Conservation (phyloP, 2,888 invertebrate genomes). For the Epinotia demarniana region DNA sequence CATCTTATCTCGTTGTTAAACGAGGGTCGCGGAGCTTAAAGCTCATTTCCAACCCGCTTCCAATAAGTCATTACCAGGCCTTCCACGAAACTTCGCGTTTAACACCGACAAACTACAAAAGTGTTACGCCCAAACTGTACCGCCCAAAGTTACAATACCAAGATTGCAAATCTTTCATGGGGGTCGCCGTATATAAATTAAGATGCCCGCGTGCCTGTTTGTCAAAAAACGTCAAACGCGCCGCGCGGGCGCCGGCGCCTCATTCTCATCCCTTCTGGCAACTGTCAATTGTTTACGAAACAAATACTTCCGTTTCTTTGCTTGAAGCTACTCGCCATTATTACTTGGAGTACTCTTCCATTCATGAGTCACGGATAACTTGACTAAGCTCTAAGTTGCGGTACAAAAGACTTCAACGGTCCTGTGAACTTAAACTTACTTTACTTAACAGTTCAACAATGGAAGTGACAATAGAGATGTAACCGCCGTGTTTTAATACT, state of each 20-base stretch:
- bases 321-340: slow-evolving; percentile 2
- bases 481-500: background rate
- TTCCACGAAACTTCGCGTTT: slow-evolving; percentile 2
- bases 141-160: slow-evolving; percentile 13
- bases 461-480: slow-evolving; percentile 7
- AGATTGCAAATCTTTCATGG: slow-evolving; percentile 6
- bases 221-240: background rate
- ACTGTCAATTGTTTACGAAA: slow-evolving; percentile 37
- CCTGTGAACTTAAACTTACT: background rate
- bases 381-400: slow-evolving; percentile 15
- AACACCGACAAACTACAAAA: slow-evolving; percentile 4
- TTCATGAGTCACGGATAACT: slow-evolving; percentile 31
- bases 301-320: slow-evolving; percentile 26
- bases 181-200: background rate
- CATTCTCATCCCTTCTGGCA: slow-evolving; percentile 41
- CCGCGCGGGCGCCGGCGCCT: slow-evolving; percentile 39
- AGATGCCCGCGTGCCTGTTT: background rate
- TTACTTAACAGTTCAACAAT: slow-evolving; percentile 9
- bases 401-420: slow-evolving; percentile 38
- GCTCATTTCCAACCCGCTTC: slow-evolving; percentile 7
- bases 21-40: slow-evolving; percentile 10
- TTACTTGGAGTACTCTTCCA: slow-evolving; percentile 25
- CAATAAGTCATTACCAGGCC: slow-evolving; percentile 11
- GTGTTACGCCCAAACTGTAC: background rate
- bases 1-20: slow-evolving; percentile 12